Evolutionary conservation across 2,888 invertebrate genomes (phyloP).

Genomic region (Sinotaia quadrata): DNA sequence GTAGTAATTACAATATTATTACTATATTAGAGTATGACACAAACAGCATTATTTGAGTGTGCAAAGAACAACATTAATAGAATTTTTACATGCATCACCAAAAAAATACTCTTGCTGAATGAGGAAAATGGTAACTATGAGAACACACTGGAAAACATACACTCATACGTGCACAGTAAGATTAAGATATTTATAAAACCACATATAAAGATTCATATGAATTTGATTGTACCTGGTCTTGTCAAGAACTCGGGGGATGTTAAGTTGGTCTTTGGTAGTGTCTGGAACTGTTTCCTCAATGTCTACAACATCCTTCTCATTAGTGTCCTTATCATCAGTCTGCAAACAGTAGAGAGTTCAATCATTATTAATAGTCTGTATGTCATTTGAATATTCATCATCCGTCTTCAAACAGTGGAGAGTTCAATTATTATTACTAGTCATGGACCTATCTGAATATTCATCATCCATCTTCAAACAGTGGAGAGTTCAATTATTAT

Average conservation of each 20-base stretch:
- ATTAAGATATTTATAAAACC: background rate
- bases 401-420: background rate
- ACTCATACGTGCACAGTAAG: background rate
- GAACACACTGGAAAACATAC: background rate
- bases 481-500: background rate
- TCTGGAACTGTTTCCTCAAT: conserved; percentile 92
- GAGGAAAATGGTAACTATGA: no score
- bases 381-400: conserved; percentile 17
- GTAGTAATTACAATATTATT: no score
- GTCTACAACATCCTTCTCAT: conserved; percentile 77
- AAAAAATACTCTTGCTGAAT: no score
- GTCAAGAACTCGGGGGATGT: conserved; percentile 86
- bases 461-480: conserved; percentile 13
- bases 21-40: background rate
- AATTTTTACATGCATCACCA: no score
- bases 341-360: background rate
- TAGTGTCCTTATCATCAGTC: conserved; percentile 15
- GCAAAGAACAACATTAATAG: background rate
- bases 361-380: no score
- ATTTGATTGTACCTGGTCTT: conserved; percentile 77
- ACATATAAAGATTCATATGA: background rate
- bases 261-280: conserved; percentile 83
- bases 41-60: background rate
- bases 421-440: background rate
- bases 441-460: conserved; percentile 5